Evolutionary conservation across 2,888 invertebrate genomes (phyloP).

Genomic region (Eilema depressum): DNA sequence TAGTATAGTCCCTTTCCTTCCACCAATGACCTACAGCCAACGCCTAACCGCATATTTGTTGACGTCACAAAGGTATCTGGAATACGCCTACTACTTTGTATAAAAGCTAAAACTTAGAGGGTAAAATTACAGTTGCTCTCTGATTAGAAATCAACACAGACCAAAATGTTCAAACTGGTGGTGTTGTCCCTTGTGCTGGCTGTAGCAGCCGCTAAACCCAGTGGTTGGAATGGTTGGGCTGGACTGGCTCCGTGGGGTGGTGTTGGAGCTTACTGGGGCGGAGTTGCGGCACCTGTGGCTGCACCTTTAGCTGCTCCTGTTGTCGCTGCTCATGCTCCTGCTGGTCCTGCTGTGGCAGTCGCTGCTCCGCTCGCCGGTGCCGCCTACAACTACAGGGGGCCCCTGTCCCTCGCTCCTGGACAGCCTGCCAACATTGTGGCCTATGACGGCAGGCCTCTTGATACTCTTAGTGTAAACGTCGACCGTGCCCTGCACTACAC

Average conservation of each 20-base stretch:
- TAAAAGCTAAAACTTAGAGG: slow-evolving; percentile 71
- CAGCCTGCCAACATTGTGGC: slow-evolving; percentile 81
- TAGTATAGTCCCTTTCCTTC: slow-evolving; percentile 66
- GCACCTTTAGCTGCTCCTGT: slow-evolving; percentile 54
- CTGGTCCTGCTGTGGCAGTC: slow-evolving; percentile 47
- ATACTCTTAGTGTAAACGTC: slow-evolving; percentile 81
- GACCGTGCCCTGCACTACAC: slow-evolving; percentile 79
- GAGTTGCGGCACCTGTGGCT: slow-evolving; percentile 52
- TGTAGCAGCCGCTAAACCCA: slow-evolving; percentile 83
- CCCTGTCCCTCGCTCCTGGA: slow-evolving; percentile 77
- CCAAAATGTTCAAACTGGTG: slow-evolving; percentile 87
- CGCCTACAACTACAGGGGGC: slow-evolving; percentile 79
- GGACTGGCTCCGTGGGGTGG: slow-evolving; percentile 63
- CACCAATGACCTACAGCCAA: slow-evolving; percentile 64
- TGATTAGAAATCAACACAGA: slow-evolving; percentile 80
- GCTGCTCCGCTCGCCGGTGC: slow-evolving; percentile 65
- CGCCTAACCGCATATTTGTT: slow-evolving; percentile 73
- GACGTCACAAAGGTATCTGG: slow-evolving; percentile 79
- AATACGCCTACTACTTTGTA: slow-evolving; percentile 77
- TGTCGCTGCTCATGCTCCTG: slow-evolving; percentile 54
- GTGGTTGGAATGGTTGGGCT: slow-evolving; percentile 54
- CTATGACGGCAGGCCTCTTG: slow-evolving; percentile 80
- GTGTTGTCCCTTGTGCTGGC: slow-evolving; percentile 89
- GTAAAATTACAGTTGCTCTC: slow-evolving; percentile 74
- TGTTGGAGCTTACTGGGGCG: slow-evolving; percentile 53